Evolutionary conservation across 2,797 vertebrate genomes (phyloP).

Genomic region (Poeciliopsis gracilis): DNA sequence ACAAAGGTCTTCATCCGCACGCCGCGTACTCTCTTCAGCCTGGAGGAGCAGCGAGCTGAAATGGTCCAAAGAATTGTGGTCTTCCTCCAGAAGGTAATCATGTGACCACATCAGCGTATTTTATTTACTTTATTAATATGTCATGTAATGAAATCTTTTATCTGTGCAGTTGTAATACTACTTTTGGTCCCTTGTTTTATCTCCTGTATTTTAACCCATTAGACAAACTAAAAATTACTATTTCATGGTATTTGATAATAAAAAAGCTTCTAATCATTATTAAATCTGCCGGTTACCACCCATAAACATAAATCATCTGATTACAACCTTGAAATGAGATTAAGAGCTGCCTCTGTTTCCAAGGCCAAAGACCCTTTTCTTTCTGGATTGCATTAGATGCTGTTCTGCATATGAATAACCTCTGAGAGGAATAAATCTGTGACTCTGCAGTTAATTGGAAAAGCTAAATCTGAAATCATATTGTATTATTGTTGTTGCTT

Average conservation of each 20-base stretch:
- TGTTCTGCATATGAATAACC: slow-evolving; percentile 45
- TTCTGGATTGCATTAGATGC: slow-evolving; percentile 28
- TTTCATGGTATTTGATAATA: slow-evolving; percentile 7
- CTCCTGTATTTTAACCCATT: not conserved
- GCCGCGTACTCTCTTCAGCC: slow-evolving; percentile 91
- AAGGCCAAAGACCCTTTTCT: not conserved
- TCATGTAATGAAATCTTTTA: not conserved
- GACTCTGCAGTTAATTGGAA: slow-evolving; percentile 6
- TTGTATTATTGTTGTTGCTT: slow-evolving; percentile 26
- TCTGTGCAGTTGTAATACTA: not conserved
- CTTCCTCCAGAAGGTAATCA: slow-evolving; percentile 95
- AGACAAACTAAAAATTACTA: not conserved
- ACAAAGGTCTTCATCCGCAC: slow-evolving; percentile 98
- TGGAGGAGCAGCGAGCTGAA: slow-evolving; percentile 92
- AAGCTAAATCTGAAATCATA: slow-evolving; percentile 25
- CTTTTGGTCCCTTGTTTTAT: not conserved
- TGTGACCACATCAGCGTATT: not conserved
- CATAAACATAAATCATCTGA: slow-evolving; percentile 28
- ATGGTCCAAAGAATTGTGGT: slow-evolving; percentile 95
- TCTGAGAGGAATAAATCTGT: slow-evolving; percentile 21
- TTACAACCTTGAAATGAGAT: slow-evolving; percentile 20
- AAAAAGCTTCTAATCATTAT: slow-evolving; percentile 7
- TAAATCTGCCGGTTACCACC: slow-evolving; percentile 15
- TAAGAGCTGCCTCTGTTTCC: slow-evolving; percentile 10
- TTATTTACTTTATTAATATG: not conserved